Conservation (phyloP, 2,797 vertebrate species). For the Chelon auratus region DNA sequence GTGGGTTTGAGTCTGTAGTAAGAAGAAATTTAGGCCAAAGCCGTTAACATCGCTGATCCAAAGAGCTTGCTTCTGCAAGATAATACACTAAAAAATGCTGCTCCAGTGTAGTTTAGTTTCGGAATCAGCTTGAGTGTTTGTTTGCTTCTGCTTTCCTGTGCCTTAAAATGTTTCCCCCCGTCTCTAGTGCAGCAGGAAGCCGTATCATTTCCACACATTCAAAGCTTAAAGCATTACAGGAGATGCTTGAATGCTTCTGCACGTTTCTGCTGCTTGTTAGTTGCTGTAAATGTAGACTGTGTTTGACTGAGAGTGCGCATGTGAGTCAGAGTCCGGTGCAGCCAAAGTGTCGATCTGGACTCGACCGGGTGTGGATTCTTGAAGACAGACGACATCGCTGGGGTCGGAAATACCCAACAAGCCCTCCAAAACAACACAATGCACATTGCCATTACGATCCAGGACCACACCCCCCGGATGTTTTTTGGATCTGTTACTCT, state of each 20-base stretch:
- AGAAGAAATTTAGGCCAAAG: not conserved
- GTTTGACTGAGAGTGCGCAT: conserved; percentile 10
- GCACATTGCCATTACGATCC: too few species aligned
- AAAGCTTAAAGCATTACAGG: not conserved
- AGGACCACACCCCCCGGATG: not conserved
- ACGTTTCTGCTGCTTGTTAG: not conserved
- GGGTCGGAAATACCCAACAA: not conserved
- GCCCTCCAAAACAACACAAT: too few species aligned
- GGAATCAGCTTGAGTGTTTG: not conserved
- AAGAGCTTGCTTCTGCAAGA: not conserved
- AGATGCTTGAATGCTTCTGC: conserved; percentile 23
- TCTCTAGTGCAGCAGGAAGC: not conserved
- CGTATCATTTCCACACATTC: not conserved
- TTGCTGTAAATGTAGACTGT: conserved; percentile 7
- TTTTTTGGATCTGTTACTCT: not conserved
- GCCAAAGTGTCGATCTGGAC: not conserved
- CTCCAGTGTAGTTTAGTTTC: not conserved
- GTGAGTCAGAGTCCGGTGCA: not conserved
- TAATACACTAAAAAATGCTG: not conserved
- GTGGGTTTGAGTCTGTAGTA: conserved; percentile 1
- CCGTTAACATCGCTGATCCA: not conserved
- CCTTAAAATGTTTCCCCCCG: too few species aligned
- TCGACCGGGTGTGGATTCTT: not conserved
- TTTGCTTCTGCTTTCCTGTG: not conserved
- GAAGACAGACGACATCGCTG: not conserved